Evolutionary conservation across 2,113 vertebrate genomes (phyloP).

Genomic region (Pogona vitticeps): DNA sequence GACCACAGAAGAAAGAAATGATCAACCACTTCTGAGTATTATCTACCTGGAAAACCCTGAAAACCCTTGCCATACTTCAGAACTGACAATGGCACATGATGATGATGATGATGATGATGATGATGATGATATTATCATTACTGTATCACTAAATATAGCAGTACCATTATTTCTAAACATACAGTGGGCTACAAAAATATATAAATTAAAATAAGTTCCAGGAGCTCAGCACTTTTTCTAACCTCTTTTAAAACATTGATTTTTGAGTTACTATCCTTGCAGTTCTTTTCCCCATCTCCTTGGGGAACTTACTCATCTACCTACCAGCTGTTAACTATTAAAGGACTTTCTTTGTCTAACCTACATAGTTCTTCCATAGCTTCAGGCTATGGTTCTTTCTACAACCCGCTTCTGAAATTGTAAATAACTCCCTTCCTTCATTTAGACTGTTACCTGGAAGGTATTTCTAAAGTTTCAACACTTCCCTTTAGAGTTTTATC

Average conservation of each 20-base stretch:
- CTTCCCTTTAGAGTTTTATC: neutral
- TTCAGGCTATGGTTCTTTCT: neutral
- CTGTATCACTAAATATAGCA: too few species aligned
- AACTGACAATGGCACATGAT: too few species aligned
- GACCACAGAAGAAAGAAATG: too few species aligned
- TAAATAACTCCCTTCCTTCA: conserved; percentile 1
- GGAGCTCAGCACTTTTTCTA: conserved; percentile 5
- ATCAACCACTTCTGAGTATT: too few species aligned
- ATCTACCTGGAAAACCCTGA: too few species aligned
- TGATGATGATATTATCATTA: too few species aligned
- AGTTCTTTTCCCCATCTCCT: conserved; percentile 32
- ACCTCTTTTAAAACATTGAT: neutral
- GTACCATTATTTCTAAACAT: conserved; percentile 34
- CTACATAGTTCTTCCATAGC: conserved; percentile 27
- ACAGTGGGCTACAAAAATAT: neutral
- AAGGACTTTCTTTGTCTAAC: neutral
- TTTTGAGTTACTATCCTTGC: conserved; percentile 1
- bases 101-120: too few species aligned
- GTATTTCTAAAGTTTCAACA: neutral
- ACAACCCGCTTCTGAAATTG: conserved; percentile 23
- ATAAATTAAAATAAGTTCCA: neutral
- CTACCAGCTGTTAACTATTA: conserved; percentile 21
- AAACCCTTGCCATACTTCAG: too few species aligned
- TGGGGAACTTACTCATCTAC: conserved; percentile 12
- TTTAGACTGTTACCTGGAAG: conserved; percentile 27